Conservation (phyloP, 1,140 invertebrate species). For the Drosophila bocki region DNA sequence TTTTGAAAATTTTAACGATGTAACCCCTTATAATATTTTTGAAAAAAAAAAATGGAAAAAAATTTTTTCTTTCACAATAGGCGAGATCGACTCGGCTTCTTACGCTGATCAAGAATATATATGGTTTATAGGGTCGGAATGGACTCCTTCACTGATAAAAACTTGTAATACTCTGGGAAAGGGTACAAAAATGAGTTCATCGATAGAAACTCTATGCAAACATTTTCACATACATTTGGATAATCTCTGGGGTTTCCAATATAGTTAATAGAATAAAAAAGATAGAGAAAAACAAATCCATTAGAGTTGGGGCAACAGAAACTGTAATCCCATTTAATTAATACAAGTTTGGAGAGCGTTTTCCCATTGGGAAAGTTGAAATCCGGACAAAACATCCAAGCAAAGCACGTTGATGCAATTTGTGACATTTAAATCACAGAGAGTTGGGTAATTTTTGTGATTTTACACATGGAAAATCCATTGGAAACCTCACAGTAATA, state of each 20-base stretch:
- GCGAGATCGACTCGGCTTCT: not conserved
- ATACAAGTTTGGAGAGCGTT: not conserved
- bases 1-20: not conserved
- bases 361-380: not conserved
- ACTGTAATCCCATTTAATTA: not conserved
- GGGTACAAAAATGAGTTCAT: not conserved
- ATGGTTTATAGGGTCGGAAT: not conserved
- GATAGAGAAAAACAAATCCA: not conserved
- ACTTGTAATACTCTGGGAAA: not conserved
- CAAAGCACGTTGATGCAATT: not conserved
- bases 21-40: no score
- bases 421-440: not conserved
- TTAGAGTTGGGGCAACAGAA: not conserved
- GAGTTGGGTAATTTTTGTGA: not conserved
- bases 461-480: constrained; percentile 2
- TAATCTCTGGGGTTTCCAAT: constrained; percentile 8
- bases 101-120: not conserved
- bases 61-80: not conserved
- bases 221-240: constrained; percentile 1
- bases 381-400: not conserved
- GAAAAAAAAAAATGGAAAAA: no score
- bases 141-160: not conserved
- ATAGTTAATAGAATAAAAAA: constrained; percentile 17
- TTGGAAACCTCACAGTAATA: not conserved
- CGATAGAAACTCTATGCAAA: not conserved